Conservation (phyloP, 2,888 invertebrate species). For the Polia nebulosa region DNA sequence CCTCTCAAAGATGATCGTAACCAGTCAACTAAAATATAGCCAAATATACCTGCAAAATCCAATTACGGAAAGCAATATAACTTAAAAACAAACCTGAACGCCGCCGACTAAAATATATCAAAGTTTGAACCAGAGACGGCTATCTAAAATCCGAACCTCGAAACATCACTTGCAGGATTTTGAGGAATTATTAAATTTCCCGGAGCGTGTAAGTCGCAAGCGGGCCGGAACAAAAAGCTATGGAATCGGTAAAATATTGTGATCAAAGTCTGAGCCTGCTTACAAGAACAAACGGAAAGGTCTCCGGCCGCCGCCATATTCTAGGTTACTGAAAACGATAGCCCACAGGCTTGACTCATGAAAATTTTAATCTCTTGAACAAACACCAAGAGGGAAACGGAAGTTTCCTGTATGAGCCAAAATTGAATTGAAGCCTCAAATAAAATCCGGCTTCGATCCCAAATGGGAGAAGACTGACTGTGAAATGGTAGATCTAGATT, state of each 20-base stretch:
- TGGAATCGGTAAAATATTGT: slow-evolving; percentile 76
- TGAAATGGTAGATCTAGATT: neutral
- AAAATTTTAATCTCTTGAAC: slow-evolving; percentile 35
- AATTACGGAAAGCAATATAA: slow-evolving; percentile 28
- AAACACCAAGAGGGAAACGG: slow-evolving; percentile 19
- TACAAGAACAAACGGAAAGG: slow-evolving; percentile 69
- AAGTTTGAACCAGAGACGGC: slow-evolving; percentile 62
- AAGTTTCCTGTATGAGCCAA: slow-evolving; percentile 2
- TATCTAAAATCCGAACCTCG: slow-evolving; percentile 70
- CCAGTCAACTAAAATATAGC: neutral
- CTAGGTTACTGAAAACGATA: slow-evolving; percentile 12
- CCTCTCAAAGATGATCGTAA: neutral
- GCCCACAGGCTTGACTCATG: neutral
- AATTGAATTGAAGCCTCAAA: slow-evolving; percentile 11
- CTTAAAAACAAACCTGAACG: slow-evolving; percentile 34
- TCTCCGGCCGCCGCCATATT: slow-evolving; percentile 6
- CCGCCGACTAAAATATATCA: slow-evolving; percentile 45
- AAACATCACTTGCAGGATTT: slow-evolving; percentile 79
- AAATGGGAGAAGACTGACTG: neutral
- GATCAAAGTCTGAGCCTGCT: slow-evolving; percentile 75
- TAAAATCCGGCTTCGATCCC: neutral
- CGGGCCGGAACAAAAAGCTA: slow-evolving; percentile 75
- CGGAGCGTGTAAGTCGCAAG: slow-evolving; percentile 73
- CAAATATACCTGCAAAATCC: slow-evolving; percentile 8
- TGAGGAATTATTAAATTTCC: slow-evolving; percentile 77